Conservation (phyloP, 2,888 invertebrate species). For the Phania funesta region DNA sequence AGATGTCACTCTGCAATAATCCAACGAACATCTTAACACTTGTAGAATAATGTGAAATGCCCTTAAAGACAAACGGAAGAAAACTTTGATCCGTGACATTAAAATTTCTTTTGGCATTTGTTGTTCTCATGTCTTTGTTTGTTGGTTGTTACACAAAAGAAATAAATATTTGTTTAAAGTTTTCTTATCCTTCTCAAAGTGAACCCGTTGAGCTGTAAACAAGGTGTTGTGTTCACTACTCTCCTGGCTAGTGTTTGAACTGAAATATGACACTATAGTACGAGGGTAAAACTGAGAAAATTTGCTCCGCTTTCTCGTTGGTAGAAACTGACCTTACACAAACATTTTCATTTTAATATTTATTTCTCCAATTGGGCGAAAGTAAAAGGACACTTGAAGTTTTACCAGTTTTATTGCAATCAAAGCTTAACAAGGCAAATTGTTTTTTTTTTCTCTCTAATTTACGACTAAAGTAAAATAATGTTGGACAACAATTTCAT, state of each 20-base stretch:
- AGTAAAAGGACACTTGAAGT: not conserved
- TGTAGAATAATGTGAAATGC: no score
- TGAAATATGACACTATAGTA: not conserved
- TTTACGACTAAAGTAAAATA: no score
- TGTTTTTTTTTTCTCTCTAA: not conserved
- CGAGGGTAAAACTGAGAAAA: not conserved
- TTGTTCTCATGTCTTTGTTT: not conserved
- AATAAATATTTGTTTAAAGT: slow-evolving; percentile 4
- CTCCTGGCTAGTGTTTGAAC: not conserved
- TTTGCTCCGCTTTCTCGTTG: not conserved
- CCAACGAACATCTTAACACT: no score
- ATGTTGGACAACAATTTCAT: no score
- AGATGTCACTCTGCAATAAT: no score
- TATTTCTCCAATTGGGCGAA: not conserved
- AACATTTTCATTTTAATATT: not conserved
- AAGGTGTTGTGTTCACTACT: not conserved
- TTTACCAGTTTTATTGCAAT: not conserved
- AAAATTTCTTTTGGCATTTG: no score
- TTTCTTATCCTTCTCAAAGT: slow-evolving; percentile 51
- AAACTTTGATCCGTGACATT: no score
- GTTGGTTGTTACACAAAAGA: not conserved
- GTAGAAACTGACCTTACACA: not conserved
- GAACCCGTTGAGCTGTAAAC: slow-evolving; percentile 26
- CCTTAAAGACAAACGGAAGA: no score
- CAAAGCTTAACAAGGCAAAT: not conserved